Base-by-base conservation (phyloP, 1,140 invertebrate species). In the Brachionus sp. region DNA sequence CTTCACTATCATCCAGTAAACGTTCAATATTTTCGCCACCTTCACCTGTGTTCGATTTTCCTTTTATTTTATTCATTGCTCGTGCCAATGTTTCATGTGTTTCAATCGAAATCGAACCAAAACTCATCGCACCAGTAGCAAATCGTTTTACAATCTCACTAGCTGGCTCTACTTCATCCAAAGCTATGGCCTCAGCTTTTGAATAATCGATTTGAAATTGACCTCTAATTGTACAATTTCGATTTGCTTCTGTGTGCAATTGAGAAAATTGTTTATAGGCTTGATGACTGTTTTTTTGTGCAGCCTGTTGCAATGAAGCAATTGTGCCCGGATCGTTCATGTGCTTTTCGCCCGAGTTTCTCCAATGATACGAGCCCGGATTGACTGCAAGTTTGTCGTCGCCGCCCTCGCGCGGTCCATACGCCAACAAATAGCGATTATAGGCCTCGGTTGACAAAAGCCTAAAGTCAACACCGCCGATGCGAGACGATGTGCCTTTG, bases 11-110 rank as follows among this genome's bases (percentile, higher is more conserved):
- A 84, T 92, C 91, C 86, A 92, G 92, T 88, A 93, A 95, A 10
- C 93, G 93, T 90, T 94, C 95, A 4, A 62, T 25, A 62, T 80
- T 62, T 16, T 80, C 91, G 85, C 92, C 93, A 83, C 96, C 96
- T 90, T 98, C 96, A 16, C 96, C 96, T 0, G 96, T 98, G 88
- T 98, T 98, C 68, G 95, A 97, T 90, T 98, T 98, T 53, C 93
- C 96, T 1, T 94, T 94, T 85, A 97, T 93, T 83, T 93, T 91
- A 88, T 99, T 99, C 97, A 99, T 99, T 2, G 97, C 97, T 78
- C 97, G 92, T 3, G 97, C 97, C 12, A 99, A 90, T 0, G 96
- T 95, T 33, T 93, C 92, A 90, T 99, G 97, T 0, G 97, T 94
- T 90, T 99, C 97, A 84, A 95, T 89, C 0, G 93, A 95, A 85